Conservation (phyloP, 2,888 invertebrate species). For the Cordylochernes scorpioides region DNA sequence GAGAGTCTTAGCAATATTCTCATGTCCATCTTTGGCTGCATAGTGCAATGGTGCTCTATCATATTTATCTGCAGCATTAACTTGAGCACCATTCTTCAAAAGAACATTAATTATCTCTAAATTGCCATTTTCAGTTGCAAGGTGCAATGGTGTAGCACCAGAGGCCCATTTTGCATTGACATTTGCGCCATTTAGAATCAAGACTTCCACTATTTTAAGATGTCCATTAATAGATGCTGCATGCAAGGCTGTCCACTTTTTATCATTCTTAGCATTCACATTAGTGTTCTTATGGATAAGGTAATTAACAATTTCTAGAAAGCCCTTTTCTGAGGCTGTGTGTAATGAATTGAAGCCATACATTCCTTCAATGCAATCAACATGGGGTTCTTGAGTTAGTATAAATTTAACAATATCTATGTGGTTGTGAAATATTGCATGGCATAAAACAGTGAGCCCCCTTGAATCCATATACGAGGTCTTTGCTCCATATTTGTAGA, state of each 20-base stretch:
- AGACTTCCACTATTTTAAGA: constrained; percentile 36
- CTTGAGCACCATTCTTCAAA: too few relatives aligned
- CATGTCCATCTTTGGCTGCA: too few relatives aligned
- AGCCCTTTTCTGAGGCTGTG: neutral
- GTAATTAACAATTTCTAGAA: constrained; percentile 1
- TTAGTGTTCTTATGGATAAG: neutral
- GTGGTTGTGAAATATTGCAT: constrained; percentile 1
- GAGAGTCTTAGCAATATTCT: constrained; percentile 1
- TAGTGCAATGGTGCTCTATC: too few relatives aligned
- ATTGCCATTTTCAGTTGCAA: constrained; percentile 66
- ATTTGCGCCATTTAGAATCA: constrained; percentile 47
- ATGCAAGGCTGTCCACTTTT: constrained; percentile 80
- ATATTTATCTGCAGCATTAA: too few relatives aligned
- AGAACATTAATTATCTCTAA: constrained; percentile 42
- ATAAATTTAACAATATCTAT: neutral
- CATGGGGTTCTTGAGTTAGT: neutral
- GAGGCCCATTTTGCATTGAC: constrained; percentile 45
- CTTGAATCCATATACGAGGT: constrained; percentile 22
- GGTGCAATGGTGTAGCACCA: constrained; percentile 82
- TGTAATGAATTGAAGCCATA: constrained; percentile 1
- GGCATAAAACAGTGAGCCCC: constrained; percentile 12
- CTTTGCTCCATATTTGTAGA: too few relatives aligned
- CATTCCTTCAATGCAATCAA: neutral
- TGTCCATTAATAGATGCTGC: constrained; percentile 75
- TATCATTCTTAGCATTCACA: too few relatives aligned